Base-by-base conservation (phyloP, 37 sponge, comb jelly and placozoan genomes). In the Spongilla lacustris region DNA sequence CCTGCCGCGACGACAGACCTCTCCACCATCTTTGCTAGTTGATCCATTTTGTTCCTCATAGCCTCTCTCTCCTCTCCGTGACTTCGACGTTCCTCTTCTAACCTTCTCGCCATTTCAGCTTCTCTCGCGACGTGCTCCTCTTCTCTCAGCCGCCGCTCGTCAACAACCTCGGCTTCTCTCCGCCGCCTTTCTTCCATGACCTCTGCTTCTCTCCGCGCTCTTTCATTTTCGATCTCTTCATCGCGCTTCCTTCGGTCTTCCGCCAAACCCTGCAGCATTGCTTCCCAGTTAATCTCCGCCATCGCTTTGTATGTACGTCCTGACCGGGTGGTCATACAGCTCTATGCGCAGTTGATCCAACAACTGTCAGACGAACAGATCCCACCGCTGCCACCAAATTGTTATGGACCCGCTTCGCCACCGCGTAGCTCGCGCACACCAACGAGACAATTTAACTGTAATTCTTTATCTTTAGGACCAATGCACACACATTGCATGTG, bases 301-400 rank as follows among this genome's bases (percentile, higher is more conserved):
- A 58, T 58, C 19, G 21, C 11, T 58, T 58, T 17, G 41, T 41
- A n/a, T n/a, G 6, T 6, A 9, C 6, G 41, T 41, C 41, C 41
- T 41, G 41, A 58, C 58, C 21, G 19, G 58, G 19, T 58, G 58
- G 58, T 58, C 58, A 58, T 58, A 58, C 58, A 41, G 58, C 58
- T 58, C 19, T 58, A 58, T 58, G 58, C 58, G 11, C 58, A 58
- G 58, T 58, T 58, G 21, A 58, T 73, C 17, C 27, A 73, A 73
- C 33, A 10, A 73, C 74, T 22, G 33, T 73, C 74, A 34, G 74
- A 73, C 33, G 74, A 73, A 73, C 74, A 73, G 74, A 34, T 73
- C 27, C 74, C 74, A 73, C 74, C 74, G 33, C 31, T 34, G 21
- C 32, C 31, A 11, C 74, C 33, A 23, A 58, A 58, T 46, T 58